Base-by-base conservation (phyloP, 2,888 invertebrate species). In the Drosophila neutralis region DNA sequence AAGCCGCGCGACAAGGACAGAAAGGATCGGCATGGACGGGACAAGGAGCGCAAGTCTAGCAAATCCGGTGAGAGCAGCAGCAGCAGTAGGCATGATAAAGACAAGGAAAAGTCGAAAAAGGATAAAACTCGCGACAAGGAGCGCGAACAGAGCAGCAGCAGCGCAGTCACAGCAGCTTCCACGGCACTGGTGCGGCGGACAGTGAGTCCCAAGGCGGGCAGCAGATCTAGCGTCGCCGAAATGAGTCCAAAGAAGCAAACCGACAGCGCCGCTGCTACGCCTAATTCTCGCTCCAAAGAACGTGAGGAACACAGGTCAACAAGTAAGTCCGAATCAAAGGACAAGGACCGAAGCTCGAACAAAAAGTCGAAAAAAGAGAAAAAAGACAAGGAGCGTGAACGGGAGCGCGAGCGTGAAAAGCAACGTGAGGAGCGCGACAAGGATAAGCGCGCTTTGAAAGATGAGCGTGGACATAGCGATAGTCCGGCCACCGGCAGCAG, bases 371-470 rank as follows among this genome's bases (percentile, higher is more conserved):
- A 94, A 68, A 94, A 94, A 70, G 95, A 94, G 62, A 94, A 94
- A 83, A 95, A 95, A 88, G 95, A 95, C 61, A 95, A 95, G 87
- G 93, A 94, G 21, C 73, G 76, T 5, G 96, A 95, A 61, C 94
- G 95, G 54, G 94, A 94, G 72, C 85, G 93, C 76, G 94, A 94
- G 27, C 94, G 94, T 83, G 93, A 93, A n/a, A 91, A 88, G 24
- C 82, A 87, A n/a, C 81, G 90, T 6, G 91, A 92, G 33, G 92
- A 91, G 15, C 91, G 92, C 69, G 92, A 92, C 71, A 89, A 90
- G 61, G 91, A 92, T 60, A 91, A 80, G 58, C 80, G 90, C 42
- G 61, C 71, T 67, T 63, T 78, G 65, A 81, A 85, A 56, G 74
- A 92, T 60, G 79, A 91, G 4, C 82, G 78, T 15, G 69, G 40